Evolutionary conservation across 2,888 invertebrate genomes (phyloP).

Genomic region (Hoplodrina ambigua): DNA sequence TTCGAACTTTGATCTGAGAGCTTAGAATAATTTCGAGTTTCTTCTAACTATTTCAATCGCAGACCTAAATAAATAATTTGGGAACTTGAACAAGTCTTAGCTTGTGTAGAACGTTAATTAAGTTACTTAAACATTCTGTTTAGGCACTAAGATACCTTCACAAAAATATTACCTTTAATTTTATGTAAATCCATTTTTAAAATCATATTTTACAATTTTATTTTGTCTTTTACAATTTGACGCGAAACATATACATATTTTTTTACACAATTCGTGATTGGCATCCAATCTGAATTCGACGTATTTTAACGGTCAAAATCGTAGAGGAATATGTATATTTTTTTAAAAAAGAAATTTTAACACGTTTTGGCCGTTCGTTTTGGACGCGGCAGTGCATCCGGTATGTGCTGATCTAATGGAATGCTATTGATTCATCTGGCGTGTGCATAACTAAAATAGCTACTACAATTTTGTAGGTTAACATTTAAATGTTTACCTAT

Average conservation of each 20-base stretch:
- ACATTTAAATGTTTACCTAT: background rate
- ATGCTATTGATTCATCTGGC: constrained; percentile 64
- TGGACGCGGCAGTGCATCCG: constrained; percentile 14
- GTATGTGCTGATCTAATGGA: constrained; percentile 54
- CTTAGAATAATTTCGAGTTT: constrained; percentile 23
- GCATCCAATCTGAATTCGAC: constrained; percentile 26
- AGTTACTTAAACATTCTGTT: constrained; percentile 7
- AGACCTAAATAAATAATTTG: constrained; percentile 4
- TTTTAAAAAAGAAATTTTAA: constrained; percentile 18
- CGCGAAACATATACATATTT: constrained; percentile 1
- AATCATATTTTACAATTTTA: background rate
- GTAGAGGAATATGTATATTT: background rate
- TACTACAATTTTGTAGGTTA: background rate
- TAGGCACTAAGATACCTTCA: background rate
- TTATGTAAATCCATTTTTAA: background rate
- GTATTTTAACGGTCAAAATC: constrained; percentile 35
- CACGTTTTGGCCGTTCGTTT: constrained; percentile 23
- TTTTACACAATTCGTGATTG: constrained; percentile 22
- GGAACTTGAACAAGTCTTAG: constrained; percentile 19
- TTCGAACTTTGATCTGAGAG: constrained; percentile 30
- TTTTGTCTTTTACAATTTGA: background rate
- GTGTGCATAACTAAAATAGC: background rate
- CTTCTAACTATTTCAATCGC: constrained; percentile 15
- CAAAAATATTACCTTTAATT: background rate
- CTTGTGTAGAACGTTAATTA: constrained; percentile 8